Conservation (phyloP, 1,140 invertebrate genomes). For the Ephestia elutella region DNA sequence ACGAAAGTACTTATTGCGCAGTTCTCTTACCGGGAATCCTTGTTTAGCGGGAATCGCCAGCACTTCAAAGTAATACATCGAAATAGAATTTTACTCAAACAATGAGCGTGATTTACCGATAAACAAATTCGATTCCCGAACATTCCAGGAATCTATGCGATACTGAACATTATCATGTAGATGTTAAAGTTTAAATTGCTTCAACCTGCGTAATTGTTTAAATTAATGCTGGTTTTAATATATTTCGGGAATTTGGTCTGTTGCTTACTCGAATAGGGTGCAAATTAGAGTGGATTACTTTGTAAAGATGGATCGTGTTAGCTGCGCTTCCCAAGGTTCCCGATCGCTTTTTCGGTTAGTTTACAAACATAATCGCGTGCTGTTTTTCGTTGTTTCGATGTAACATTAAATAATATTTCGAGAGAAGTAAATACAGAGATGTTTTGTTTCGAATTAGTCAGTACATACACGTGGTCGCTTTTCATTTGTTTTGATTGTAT, state of each 20-base stretch:
- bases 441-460: conserved; percentile 11
- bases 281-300: conserved; percentile 19
- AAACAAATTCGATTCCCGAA: conserved; percentile 60
- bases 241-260: conserved; percentile 2
- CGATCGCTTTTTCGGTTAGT: conserved; percentile 45
- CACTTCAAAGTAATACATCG: conserved; percentile 59
- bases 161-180: conserved; percentile 28
- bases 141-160: conserved; percentile 29
- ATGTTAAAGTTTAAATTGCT: conserved; percentile 17
- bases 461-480: conserved; percentile 7
- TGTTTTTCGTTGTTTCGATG: conserved; percentile 56
- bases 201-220: neutral
- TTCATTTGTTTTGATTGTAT: conserved; percentile 9
- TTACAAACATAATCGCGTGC: conserved; percentile 58
- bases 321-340: conserved; percentile 61
- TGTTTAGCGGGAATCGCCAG: conserved; percentile 51
- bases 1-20: conserved; percentile 40
- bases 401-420: conserved; percentile 62
- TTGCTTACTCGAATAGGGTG: conserved; percentile 11
- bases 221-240: neutral
- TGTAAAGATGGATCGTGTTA: conserved; percentile 52
- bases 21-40: conserved; percentile 51
- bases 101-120: conserved; percentile 68
- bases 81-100: conserved; percentile 71
- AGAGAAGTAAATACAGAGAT: conserved; percentile 39